These are phyloP conservation scores for Tupaia chinensis DNA, from an alignment of 2,113 vertebrate species.

Conservation along the genomic window DNA sequence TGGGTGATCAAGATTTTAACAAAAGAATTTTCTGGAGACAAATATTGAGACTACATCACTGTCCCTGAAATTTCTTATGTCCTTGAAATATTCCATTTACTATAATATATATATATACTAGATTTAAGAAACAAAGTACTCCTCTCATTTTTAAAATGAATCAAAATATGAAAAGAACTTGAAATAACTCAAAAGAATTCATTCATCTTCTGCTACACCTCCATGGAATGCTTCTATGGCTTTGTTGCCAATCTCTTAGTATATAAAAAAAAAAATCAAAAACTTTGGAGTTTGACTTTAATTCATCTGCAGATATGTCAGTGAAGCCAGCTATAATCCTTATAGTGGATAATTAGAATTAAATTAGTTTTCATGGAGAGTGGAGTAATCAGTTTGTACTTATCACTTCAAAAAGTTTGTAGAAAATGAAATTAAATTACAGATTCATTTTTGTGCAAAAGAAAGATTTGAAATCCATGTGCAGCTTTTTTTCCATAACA, in stretches of 20 bases:
- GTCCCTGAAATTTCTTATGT: neutral
- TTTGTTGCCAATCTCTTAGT: neutral
- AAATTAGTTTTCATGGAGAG: slow-evolving; percentile 11
- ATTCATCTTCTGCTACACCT: slow-evolving; percentile 11
- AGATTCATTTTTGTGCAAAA: too few species aligned
- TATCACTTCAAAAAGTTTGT: too few species aligned
- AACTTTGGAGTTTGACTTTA: neutral
- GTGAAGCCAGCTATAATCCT: neutral
- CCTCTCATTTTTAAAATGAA: slow-evolving; percentile 41
- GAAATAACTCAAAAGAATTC: slow-evolving; percentile 42
- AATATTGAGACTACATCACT: neutral
- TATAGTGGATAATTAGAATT: neutral
- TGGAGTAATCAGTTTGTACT: neutral
- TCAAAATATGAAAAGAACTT: slow-evolving; percentile 16
- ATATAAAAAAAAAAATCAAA: slow-evolving; percentile 21
- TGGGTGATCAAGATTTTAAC: neutral
- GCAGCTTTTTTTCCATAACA: too few species aligned
- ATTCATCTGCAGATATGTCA: neutral
- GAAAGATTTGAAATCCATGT: too few species aligned
- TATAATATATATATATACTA: neutral
- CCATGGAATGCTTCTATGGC: neutral
- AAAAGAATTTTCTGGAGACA: neutral
- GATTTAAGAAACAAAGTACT: slow-evolving; percentile 41
- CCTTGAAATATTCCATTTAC: neutral
- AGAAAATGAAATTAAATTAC: too few species aligned